Base-by-base conservation (phyloP, 2,113 vertebrate species). In the Malurus elegans region DNA sequence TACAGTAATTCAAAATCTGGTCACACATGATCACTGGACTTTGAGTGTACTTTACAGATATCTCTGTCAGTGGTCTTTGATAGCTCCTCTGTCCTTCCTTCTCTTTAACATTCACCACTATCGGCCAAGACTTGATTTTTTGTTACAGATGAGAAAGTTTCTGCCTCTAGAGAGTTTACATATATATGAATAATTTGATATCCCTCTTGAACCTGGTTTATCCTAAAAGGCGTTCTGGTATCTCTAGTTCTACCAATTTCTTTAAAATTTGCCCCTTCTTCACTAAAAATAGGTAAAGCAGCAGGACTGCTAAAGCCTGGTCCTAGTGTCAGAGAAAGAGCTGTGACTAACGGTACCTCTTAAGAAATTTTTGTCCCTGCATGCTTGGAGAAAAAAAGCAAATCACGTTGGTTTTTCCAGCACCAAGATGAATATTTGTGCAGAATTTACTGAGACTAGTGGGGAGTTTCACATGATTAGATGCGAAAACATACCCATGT, bases 331-430 rank as follows among this genome's bases (percentile, higher is more conserved):
- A 82, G 47, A 86, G 64, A 23, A 69, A 16, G 42, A 40, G 19
- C n/a, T 67, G 31, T 44, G 48, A 72, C 12, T 48, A 72, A 60
- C 44, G 53, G 53, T 2, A 67, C 13, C 57, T 84, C 60, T 70
- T 34, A 31, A 17, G 4, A 88, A 57, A 8, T 11, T 47, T 67
- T 61, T 62, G 20, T 54, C 45, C 21, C 14, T 25, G n/a, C 9
- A 16, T 8, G 13, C 44, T 14, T 78, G 29, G 48, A 67, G 36
- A n/a, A 83, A 86, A 53, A 17, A 74, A 90, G 58, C 6, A 60
- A 78, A 66, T 42, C 21, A n/a, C 3, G 0, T 0, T 20, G 34
- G 6, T 21, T 36, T 65, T 71, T 54, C 62, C 56, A 88, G n/a
- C 34, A 64, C 23, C 45, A 31, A n/a, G 50, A 36, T 28, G 57